phyloP scores from a whole-genome alignment of 2,797 vertebrate species.

The Apogon hyalosoma region DNA sequence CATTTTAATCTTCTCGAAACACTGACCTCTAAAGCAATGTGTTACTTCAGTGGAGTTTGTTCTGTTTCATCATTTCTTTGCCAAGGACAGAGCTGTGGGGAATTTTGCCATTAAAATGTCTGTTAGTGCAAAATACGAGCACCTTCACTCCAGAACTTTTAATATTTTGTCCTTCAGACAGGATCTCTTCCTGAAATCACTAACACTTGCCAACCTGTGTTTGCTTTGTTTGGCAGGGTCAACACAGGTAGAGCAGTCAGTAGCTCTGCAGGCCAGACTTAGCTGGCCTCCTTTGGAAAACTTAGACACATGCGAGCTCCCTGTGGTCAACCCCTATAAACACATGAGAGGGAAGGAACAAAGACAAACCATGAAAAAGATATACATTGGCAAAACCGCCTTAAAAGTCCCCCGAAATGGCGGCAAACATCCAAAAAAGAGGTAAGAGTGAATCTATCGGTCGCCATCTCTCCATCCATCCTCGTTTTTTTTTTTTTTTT shows the following conservation, averaged over 20 bases:
- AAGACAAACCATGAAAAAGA: conserved; percentile 88
- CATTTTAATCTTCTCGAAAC: conserved; percentile 31
- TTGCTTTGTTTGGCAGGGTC: conserved; percentile 83
- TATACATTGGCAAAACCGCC: conserved; percentile 88
- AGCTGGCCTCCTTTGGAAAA: conserved; percentile 68
- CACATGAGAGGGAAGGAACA: conserved; percentile 83
- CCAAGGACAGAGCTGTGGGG: conserved; percentile 32
- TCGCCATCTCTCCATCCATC: conserved; percentile 55
- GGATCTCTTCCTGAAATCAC: conserved; percentile 29
- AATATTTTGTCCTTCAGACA: conserved; percentile 31
- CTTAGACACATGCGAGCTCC: conserved; percentile 63
- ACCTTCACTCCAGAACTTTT: background rate
- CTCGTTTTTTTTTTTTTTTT: conserved; percentile 38
- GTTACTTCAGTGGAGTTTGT: conserved; percentile 14
- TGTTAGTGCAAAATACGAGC: conserved; percentile 27
- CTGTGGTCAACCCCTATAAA: conserved; percentile 68
- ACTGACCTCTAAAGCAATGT: conserved; percentile 22
- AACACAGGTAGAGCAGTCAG: conserved; percentile 71
- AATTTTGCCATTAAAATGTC: conserved; percentile 25
- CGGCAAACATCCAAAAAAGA: conserved; percentile 87
- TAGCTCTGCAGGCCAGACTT: conserved; percentile 71
- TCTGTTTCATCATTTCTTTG: conserved; percentile 23
- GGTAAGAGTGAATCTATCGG: conserved; percentile 77
- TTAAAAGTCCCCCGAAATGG: conserved; percentile 86
- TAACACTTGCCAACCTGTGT: conserved; percentile 70